Evolutionary conservation across 2,113 vertebrate genomes (phyloP), one percentile per base, ranked within the genome.

Genomic region (Scomber japonicus): DNA sequence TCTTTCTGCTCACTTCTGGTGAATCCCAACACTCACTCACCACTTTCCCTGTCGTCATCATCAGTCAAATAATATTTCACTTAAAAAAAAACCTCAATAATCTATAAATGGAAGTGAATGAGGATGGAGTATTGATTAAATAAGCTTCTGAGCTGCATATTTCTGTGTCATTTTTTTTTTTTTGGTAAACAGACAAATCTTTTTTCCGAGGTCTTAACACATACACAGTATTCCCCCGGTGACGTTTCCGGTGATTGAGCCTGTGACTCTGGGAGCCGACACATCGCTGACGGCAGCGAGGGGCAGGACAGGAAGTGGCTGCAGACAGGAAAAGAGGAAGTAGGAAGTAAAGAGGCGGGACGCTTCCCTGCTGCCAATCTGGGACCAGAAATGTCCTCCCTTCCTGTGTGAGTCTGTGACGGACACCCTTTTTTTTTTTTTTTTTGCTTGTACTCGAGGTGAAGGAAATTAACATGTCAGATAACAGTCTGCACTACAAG

Each of bases 241-340:
- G 65, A 81, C 7, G 64, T 89, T 90, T 90, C 91, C 88, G 83
- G 60, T 30, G 78, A 91, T 91, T 93, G 87, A 88, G 71, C 50
- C 78, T 0, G 30, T 75, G 74, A 64, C 81, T 87, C 82, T 57
- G 77, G 75, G 84, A 88, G 80, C 85, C 72, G 21, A 75, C 76
- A 70, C 78, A 45, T 85, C 80, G 70, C 85, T 55, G 87, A 91
- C 82, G 79, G 75, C 90, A 75, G 68, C 11, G 44, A 78, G 81
- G 69, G 85, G 83, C 83, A 56, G 84, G 76, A 83, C 80, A 69
- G 92, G 92, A 93, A 92, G 89, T 75, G 83, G 75, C 66, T 67
- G 87, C 83, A 92, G 90, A 92, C 92, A 91, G 90, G 91, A 92
- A 92, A 83, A 79, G 71, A 81, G 91, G 91, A 93, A 91, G 87